A percentile compares a stretch with the other conserved stretches of the same genome.
These are phyloP conservation scores for Zeugodacus cucurbitae DNA, from an alignment of 1,140 invertebrate genomes.

Conservation along the genomic window DNA sequence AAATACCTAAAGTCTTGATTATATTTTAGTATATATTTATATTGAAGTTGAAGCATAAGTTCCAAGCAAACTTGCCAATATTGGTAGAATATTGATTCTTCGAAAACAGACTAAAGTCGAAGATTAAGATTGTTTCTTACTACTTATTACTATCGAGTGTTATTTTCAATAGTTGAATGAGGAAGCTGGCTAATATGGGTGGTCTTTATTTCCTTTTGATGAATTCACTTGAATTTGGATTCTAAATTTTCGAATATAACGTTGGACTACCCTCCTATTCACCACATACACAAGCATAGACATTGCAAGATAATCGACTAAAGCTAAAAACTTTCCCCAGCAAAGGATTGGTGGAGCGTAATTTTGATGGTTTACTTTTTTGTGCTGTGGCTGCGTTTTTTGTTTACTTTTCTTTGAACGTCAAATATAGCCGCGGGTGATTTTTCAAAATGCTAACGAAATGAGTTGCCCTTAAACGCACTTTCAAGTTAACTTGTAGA, in stretches of 20 bases:
- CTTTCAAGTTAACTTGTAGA: neutral
- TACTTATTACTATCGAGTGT: too few species aligned
- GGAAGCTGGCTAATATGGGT: too few species aligned
- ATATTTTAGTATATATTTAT: too few species aligned
- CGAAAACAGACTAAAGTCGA: too few species aligned
- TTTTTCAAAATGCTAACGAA: neutral
- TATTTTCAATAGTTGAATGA: too few species aligned
- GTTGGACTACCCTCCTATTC: neutral
- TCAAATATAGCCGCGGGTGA: constrained; percentile 16
- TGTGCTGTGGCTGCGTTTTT: neutral
- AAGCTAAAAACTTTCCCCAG: neutral
- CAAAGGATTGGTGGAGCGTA: neutral
- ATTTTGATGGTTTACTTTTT: neutral
- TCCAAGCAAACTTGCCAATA: too few species aligned
- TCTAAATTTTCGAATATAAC: too few species aligned
- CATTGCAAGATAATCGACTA: neutral
- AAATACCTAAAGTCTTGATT: too few species aligned
- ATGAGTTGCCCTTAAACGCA: neutral
- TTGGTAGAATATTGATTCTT: too few species aligned
- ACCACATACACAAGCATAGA: neutral
- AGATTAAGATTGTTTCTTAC: too few species aligned
- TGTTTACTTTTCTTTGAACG: neutral
- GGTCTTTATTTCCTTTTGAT: neutral
- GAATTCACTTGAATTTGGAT: too few species aligned
- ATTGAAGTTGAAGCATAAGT: too few species aligned